Conservation (phyloP, 2,113 vertebrate genomes). For the Peromyscus polionotus region DNA sequence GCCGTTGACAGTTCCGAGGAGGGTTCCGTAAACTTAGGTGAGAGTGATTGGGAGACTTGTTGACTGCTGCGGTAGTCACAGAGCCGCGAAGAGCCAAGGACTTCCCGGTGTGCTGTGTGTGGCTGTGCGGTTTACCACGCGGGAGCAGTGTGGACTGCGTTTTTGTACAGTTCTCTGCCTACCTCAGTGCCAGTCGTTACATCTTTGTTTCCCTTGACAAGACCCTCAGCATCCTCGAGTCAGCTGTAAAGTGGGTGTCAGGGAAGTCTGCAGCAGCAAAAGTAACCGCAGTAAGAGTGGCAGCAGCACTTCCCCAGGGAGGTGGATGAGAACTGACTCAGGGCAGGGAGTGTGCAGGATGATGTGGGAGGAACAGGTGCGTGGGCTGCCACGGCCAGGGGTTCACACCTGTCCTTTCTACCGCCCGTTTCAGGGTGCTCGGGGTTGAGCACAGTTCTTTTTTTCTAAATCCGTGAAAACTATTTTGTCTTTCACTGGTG, state of each 20-base stretch:
- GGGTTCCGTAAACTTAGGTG: background rate
- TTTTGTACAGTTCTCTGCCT: background rate
- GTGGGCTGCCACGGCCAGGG: background rate
- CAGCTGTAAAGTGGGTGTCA: background rate
- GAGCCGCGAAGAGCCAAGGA: background rate
- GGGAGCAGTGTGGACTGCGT: background rate
- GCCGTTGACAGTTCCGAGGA: slow-evolving; percentile 17
- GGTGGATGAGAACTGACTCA: background rate
- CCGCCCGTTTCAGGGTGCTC: background rate
- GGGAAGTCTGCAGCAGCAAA: background rate
- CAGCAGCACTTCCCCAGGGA: background rate
- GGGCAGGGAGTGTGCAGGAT: background rate
- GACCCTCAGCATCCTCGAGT: background rate
- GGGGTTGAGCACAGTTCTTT: background rate
- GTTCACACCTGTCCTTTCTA: background rate
- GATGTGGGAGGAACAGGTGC: background rate
- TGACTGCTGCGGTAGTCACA: background rate
- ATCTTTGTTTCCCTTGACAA: background rate
- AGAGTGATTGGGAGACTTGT: background rate
- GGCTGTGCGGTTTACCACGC: background rate
- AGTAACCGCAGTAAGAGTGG: background rate
- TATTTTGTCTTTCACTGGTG: slow-evolving; percentile 22
- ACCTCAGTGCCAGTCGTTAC: background rate
- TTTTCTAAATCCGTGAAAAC: slow-evolving; percentile 41
- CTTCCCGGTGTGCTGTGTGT: background rate